Evolutionary conservation across 2,888 invertebrate species (phyloP), one percentile per base, ranked within the genome.

Genomic region (Temnothorax ravouxi): DNA sequence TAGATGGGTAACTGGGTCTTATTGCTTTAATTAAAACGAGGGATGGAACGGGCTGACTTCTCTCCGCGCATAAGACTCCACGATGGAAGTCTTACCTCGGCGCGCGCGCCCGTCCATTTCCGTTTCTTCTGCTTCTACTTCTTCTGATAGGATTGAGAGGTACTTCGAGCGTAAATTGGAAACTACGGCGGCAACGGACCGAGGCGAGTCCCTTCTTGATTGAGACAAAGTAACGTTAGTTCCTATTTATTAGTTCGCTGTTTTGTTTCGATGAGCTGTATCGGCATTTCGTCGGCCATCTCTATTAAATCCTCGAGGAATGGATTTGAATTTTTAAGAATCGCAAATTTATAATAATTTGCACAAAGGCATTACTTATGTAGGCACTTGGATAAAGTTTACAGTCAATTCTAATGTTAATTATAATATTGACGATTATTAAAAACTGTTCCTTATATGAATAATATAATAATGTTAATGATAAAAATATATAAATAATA

Each of bases 11-110:
- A 83, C 88, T 86, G 89, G 87, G 91, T 93, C 93, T 94, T 93
- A 94, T 93, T 94, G 93, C 93, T 94, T 94, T 94, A 94, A 94
- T 94, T 94, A 94, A 93, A 93, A 93, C 87, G 89, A 87, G 83
- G 76, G 75, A 38, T 41, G 44, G 44, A 71, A 59, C 77, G 75
- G 85, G 86, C 85, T 84, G 91, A 87, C 86, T 72, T 75, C 66
- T 56, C 66, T 50, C 56, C 25, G 21, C 59, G 66, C 76, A 75
- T 67, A 76, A 85, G 90, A 87, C 83, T 83, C 52, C 54, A 38
- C 41, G 11, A 44, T 44, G 59, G 44, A 79, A n/a, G 74, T 86
- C 84, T 84, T 81, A 76, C 75, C 64, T 66, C 80, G n/a, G 61
- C 79, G 69, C 25, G 74, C 25, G 69, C 25, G 74, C 25, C 81